A percentile compares a stretch with the other conserved stretches of the same genome.
phyloP scores from a whole-genome alignment of 2,113 vertebrate genomes.

The Zeus faber region DNA sequence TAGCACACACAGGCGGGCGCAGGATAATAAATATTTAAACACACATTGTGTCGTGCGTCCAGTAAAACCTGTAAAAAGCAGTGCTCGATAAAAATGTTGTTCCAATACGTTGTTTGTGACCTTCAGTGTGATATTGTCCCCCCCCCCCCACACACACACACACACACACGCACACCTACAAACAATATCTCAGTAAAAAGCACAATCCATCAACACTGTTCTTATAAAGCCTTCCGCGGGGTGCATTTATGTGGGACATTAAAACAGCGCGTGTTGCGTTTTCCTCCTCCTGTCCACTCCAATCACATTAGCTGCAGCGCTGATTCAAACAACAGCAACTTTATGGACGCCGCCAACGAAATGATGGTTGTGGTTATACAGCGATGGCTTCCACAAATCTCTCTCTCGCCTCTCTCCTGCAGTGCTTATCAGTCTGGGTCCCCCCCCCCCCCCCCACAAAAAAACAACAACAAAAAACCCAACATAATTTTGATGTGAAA shows the following conservation, averaged over 20 bases:
- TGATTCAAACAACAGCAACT: constrained; percentile 49
- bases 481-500: too few species aligned
- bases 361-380: constrained; percentile 21
- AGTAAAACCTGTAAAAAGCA: constrained; percentile 19
- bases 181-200: too few species aligned
- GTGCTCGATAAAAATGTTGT: constrained; percentile 44
- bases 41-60: too few species aligned
- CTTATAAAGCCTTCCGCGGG: constrained; percentile 55
- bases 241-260: constrained; percentile 59
- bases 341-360: constrained; percentile 25
- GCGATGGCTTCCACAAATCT: too few species aligned
- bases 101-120: constrained; percentile 49
- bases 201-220: constrained; percentile 41
- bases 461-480: too few species aligned
- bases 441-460: too few species aligned
- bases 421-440: too few species aligned
- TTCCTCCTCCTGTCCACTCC: constrained; percentile 55
- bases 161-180: too few species aligned
- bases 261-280: constrained; percentile 48
- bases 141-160: constrained; percentile 24
- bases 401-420: too few species aligned
- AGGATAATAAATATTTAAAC: too few species aligned
- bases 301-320: constrained; percentile 68
- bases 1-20: too few species aligned
- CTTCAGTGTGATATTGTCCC: constrained; percentile 57